Base-by-base conservation (phyloP, 1,140 invertebrate genomes). In the Zaprionus capensis region DNA sequence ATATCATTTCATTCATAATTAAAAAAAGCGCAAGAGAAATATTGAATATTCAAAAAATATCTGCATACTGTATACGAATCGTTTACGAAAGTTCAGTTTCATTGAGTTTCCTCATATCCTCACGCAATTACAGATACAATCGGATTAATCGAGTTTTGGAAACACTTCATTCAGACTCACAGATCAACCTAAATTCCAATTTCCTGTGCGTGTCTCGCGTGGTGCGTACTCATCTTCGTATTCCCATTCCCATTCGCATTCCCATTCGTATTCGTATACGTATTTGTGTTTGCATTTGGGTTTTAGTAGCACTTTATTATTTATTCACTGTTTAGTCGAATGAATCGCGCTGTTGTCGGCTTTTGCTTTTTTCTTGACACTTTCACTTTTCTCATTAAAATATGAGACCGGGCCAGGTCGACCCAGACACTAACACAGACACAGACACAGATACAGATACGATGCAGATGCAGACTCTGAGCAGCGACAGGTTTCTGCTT, bases 351-450 rank as follows among this genome's bases (percentile, higher is more conserved):
- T 58, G 57, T 65, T 68, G 78, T 71, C 65, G n/a, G 41, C 59
- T 44, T 65, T 44, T 20, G 22, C 55, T 76, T 68, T 63, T 88
- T 88, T 88, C 78, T 88, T 88, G 84, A 88, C 84, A 88, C 84
- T 88, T 87, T 87, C 86, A 87, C 84, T 88, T 88, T 88, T 88
- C 85, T 88, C 84, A 88, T 88, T 88, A 84, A 88, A 87, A 84
- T 87, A 76, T 78, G 80, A 69, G 80, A 73, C 68, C 65, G 73
- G 58, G 67, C 66, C 66, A 55, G 51, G 24, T 15, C 44, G 53
- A 56, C 67, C 64, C 51, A 69, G 66, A 34, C 31, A 36, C 67
- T 46, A 61, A 61, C 38, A 57, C 53, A 22, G 17, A 28, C n/a
- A 58, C 38, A 46, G 46, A 28, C 26, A 36, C 46, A 14, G 46